Conservation (phyloP, 2,113 vertebrate species). For the Setophaga kirtlandii region DNA sequence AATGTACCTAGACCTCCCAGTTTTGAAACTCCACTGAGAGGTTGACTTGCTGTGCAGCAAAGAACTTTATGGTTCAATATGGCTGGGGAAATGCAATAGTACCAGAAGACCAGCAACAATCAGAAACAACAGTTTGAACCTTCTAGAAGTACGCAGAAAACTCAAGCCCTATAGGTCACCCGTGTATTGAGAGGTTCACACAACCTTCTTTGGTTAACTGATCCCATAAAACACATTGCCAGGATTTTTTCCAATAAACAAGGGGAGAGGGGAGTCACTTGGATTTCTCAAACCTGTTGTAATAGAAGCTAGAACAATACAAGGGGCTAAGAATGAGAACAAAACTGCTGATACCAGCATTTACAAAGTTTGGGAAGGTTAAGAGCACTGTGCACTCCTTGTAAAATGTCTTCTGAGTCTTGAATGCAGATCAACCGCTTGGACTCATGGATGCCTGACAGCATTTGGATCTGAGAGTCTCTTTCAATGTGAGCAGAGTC, state of each 20-base stretch:
- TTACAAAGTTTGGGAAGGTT: not conserved
- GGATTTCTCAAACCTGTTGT: not conserved
- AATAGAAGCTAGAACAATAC: not conserved
- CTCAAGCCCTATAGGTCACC: not conserved
- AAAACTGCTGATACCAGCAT: not conserved
- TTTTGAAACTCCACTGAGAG: not conserved
- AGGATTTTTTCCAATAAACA: not conserved
- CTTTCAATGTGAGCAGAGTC: not conserved
- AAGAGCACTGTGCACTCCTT: not conserved
- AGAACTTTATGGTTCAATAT: not conserved
- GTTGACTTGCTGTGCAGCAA: not conserved
- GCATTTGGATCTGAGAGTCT: not conserved
- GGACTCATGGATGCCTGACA: not conserved
- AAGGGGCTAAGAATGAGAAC: not conserved
- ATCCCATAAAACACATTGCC: not conserved
- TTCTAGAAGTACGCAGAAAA: not conserved
- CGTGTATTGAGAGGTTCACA: not conserved
- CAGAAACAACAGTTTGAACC: not conserved
- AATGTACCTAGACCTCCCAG: not conserved
- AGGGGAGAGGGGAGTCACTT: not conserved
- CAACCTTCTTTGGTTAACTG: not conserved
- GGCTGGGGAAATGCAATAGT: not conserved
- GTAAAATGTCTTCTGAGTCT: not conserved
- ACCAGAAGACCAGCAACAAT: not conserved
- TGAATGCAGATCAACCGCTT: not conserved